A percentile compares a stretch with the other conserved stretches of the same genome.
Conservation (phyloP, 2,113 vertebrate species). For the Antennarius striatus region DNA sequence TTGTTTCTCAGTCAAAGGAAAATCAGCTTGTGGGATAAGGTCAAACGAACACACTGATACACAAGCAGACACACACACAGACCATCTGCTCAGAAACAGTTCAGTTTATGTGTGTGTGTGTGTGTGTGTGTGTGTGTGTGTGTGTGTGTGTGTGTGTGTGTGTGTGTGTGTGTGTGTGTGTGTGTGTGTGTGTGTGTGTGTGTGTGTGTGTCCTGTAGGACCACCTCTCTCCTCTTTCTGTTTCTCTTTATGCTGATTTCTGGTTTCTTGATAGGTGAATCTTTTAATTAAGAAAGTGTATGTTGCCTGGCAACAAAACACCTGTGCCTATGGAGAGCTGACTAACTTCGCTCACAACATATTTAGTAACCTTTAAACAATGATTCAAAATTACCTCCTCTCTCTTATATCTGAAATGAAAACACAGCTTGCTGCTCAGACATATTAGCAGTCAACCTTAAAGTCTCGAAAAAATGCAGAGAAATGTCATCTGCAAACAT, state of each 20-base stretch:
- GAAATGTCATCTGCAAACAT: neutral
- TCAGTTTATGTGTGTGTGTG: slow-evolving; percentile 50
- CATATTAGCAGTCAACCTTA: neutral
- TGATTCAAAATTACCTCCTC: neutral
- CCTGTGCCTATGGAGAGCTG: neutral
- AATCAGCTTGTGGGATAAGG: slow-evolving; percentile 47
- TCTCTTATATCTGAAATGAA: slow-evolving; percentile 2
- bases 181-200: slow-evolving; percentile 57
- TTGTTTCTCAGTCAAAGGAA: slow-evolving; percentile 44
- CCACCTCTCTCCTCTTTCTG: slow-evolving; percentile 3
- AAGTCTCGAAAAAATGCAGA: neutral
- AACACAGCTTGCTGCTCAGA: neutral
- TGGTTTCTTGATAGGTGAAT: neutral
- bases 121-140: slow-evolving; percentile 14
- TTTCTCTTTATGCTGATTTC: no score
- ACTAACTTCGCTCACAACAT: slow-evolving; percentile 12
- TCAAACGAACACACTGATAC: slow-evolving; percentile 39
- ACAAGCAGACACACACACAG: slow-evolving; percentile 49
- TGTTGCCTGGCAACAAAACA: slow-evolving; percentile 9
- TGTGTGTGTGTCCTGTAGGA: slow-evolving; percentile 1
- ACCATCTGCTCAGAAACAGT: slow-evolving; percentile 73
- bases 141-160: neutral
- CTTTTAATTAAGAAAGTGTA: slow-evolving; percentile 39
- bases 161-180: slow-evolving; percentile 55
- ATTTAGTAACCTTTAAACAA: no score